Percentiles rank a stretch among this genome's conserved stretches.
Evolutionary conservation across 2,113 vertebrate species (phyloP).

Genomic region (Gallinago media): DNA sequence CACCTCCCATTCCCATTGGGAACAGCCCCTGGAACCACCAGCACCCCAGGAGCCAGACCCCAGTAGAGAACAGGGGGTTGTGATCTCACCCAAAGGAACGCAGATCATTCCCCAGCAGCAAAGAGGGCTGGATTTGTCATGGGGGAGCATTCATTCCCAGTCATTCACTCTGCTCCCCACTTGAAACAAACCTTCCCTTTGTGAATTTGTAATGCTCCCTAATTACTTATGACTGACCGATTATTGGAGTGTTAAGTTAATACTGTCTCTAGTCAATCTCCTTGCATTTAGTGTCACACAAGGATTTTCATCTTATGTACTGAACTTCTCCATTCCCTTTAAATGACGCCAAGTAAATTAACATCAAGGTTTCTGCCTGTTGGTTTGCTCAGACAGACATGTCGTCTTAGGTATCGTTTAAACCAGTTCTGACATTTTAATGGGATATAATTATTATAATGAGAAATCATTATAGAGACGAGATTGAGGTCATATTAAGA

Average conservation of each 20-base stretch:
- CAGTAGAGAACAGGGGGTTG: background rate
- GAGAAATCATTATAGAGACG: background rate
- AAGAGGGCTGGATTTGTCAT: slow-evolving; percentile 5
- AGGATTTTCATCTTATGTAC: slow-evolving; percentile 12
- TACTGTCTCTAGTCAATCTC: slow-evolving; percentile 20
- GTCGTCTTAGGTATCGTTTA: slow-evolving; percentile 20
- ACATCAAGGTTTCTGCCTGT: slow-evolving; percentile 18
- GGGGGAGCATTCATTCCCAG: background rate
- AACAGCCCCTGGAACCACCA: background rate
- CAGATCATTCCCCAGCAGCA: background rate
- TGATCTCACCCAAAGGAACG: background rate
- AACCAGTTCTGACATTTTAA: slow-evolving; percentile 39
- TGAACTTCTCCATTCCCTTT: background rate
- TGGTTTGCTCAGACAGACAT: slow-evolving; percentile 5
- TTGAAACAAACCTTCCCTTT: slow-evolving; percentile 35
- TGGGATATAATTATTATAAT: slow-evolving; percentile 41
- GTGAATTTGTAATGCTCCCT: background rate
- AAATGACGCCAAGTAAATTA: slow-evolving; percentile 41
- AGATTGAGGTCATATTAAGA: slow-evolving; percentile 35
- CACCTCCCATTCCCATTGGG: background rate
- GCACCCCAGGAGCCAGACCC: background rate
- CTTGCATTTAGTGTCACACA: background rate
- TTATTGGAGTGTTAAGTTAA: slow-evolving; percentile 20
- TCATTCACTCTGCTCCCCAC: background rate
- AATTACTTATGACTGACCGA: slow-evolving; percentile 42